Evolutionary conservation across 2,113 vertebrate genomes (phyloP).

Genomic region (Dunckerocampus dactyliophorus): DNA sequence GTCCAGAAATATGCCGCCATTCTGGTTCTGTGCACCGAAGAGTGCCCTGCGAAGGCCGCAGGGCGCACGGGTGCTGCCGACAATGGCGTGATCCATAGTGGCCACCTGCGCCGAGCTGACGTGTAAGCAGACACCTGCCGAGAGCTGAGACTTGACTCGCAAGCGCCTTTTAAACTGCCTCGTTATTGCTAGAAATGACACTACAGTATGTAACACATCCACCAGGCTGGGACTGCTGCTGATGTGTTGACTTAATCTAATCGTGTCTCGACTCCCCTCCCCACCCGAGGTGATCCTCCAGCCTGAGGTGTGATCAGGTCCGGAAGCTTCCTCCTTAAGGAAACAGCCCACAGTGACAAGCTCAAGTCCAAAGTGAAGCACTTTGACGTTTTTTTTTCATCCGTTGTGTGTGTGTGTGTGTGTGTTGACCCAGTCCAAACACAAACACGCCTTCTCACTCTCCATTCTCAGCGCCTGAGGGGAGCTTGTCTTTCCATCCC

Average conservation of each 20-base stretch:
- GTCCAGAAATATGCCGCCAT: constrained; percentile 71
- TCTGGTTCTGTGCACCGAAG: constrained; percentile 61
- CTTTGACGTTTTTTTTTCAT: neutral
- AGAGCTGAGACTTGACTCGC: constrained; percentile 15
- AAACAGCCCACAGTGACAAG: constrained; percentile 44
- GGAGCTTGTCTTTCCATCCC: too few species aligned
- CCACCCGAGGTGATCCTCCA: constrained; percentile 28
- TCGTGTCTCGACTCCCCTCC: constrained; percentile 39
- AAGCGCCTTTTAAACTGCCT: neutral
- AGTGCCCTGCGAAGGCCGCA: constrained; percentile 43
- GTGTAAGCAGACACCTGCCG: constrained; percentile 23
- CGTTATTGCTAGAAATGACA: constrained; percentile 1
- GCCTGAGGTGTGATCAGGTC: constrained; percentile 50
- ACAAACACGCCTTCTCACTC: neutral
- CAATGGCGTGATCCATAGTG: constrained; percentile 31
- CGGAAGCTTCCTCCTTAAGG: constrained; percentile 35
- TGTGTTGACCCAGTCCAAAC: constrained; percentile 1
- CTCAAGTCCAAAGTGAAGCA: constrained; percentile 7
- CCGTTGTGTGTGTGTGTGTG: neutral
- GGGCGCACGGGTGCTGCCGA: constrained; percentile 29
- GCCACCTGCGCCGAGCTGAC: constrained; percentile 25
- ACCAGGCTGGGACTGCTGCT: neutral
- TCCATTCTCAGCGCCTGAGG: too few species aligned
- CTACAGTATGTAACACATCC: neutral
- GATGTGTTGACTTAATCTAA: constrained; percentile 60